phyloP scores from a whole-genome alignment of 2,797 vertebrate genomes.

The Emys orbicularis region DNA sequence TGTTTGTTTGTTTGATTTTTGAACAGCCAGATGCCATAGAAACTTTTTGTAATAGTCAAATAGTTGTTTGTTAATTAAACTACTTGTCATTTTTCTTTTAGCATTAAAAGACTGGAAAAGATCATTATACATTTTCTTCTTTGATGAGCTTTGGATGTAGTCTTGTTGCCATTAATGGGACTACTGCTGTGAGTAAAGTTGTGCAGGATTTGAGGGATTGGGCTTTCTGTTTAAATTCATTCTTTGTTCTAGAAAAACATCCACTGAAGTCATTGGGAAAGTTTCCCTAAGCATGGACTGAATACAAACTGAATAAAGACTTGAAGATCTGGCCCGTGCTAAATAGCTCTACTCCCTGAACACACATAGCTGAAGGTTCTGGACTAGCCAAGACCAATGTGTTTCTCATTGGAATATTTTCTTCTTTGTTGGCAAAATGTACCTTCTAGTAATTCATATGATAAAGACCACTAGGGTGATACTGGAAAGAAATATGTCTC shows the following conservation, averaged over 20 bases:
- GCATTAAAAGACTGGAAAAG: neutral
- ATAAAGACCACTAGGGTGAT: neutral
- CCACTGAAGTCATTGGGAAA: constrained; percentile 7
- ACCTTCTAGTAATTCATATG: constrained; percentile 15
- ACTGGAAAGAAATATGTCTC: constrained; percentile 12
- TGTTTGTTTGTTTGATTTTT: neutral
- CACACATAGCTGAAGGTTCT: constrained; percentile 47
- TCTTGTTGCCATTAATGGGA: neutral
- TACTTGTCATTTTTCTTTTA: neutral
- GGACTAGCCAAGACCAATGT: constrained; percentile 55
- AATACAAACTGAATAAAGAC: constrained; percentile 20
- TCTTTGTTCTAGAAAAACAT: neutral
- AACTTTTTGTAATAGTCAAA: neutral
- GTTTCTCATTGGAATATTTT: neutral
- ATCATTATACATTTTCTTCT: neutral
- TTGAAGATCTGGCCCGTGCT: neutral
- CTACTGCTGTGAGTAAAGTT: neutral
- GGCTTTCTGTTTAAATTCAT: neutral
- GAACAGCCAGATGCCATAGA: accelerated
- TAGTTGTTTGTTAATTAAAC: neutral
- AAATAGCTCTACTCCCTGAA: constrained; percentile 41
- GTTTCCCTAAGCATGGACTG: neutral
- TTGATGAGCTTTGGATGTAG: neutral
- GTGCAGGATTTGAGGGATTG: neutral
- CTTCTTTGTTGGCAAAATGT: constrained; percentile 23